These are phyloP conservation scores for Microcebus tavaratra DNA, from an alignment of 2,113 vertebrate genomes.

Conservation along the genomic window DNA sequence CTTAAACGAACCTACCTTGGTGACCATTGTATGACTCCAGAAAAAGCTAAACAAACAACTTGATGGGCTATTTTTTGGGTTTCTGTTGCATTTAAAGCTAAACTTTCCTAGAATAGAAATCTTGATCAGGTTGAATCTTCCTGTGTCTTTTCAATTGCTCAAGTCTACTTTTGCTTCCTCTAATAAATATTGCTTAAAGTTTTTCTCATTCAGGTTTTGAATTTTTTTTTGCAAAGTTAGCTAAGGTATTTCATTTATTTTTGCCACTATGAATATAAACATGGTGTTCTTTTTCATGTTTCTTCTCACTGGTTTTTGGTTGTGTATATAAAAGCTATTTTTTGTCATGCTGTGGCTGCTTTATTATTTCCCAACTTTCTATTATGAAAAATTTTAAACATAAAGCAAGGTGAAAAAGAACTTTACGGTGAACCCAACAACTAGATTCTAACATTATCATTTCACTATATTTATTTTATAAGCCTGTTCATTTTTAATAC, in stretches of 20 bases:
- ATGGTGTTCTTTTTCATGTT: background rate
- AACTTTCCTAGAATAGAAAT: background rate
- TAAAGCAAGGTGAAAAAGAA: constrained; percentile 27
- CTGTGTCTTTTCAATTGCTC: background rate
- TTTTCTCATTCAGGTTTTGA: background rate
- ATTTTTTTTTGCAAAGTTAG: background rate
- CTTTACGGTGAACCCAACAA: background rate
- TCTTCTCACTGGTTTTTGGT: background rate
- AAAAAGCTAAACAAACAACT: background rate
- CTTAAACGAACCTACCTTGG: background rate
- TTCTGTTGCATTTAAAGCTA: background rate
- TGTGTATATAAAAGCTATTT: background rate
- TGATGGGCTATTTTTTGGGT: background rate
- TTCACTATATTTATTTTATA: constrained; percentile 37
- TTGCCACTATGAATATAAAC: background rate
- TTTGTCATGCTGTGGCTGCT: background rate
- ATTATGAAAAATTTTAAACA: background rate
- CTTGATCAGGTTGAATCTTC: background rate
- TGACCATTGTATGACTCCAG: background rate
- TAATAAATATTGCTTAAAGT: background rate
- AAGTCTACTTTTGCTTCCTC: background rate
- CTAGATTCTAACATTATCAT: background rate
- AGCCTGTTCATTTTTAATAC: constrained; percentile 48
- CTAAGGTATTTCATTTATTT: background rate
- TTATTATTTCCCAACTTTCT: background rate